phyloP scores from a whole-genome alignment of 2,797 vertebrate genomes.

The Chromis chromis region DNA sequence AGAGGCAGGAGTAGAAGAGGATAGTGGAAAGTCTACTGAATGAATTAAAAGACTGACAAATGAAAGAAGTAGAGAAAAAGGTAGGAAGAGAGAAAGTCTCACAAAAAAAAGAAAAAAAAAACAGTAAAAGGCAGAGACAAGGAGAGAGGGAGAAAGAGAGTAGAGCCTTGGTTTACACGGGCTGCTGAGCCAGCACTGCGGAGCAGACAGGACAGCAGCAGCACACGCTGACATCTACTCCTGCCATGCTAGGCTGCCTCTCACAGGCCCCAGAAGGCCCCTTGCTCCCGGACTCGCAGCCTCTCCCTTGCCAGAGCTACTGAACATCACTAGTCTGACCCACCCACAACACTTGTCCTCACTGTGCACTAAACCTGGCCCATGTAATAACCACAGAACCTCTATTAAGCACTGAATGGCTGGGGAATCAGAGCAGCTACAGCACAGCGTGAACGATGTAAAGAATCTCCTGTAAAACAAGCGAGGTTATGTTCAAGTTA shows the following conservation, averaged over 20 bases:
- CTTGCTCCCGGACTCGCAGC: constrained; percentile 52
- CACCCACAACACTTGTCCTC: constrained; percentile 76
- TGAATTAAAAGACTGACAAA: constrained; percentile 62
- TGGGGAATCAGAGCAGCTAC: constrained; percentile 64
- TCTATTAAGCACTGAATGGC: constrained; percentile 68
- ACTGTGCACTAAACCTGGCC: constrained; percentile 73
- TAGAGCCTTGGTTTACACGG: constrained; percentile 70
- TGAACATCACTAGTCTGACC: constrained; percentile 71
- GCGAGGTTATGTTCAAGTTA: constrained; percentile 44
- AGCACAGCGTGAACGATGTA: constrained; percentile 50
- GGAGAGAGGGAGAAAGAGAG: constrained; percentile 30
- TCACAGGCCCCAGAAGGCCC: constrained; percentile 72
- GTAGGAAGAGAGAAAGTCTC: constrained; percentile 30
- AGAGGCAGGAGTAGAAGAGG: constrained; percentile 39
- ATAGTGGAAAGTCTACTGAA: constrained; percentile 53
- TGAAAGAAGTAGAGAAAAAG: constrained; percentile 26
- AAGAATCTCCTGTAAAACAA: constrained; percentile 56
- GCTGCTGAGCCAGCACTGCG: constrained; percentile 79
- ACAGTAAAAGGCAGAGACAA: constrained; percentile 28
- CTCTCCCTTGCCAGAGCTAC: constrained; percentile 61
- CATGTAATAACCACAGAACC: constrained; percentile 77
- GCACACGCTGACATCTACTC: constrained; percentile 77
- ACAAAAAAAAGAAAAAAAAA: constrained; percentile 6
- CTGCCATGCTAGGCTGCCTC: constrained; percentile 77
- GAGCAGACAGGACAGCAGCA: constrained; percentile 75